Conservation (phyloP, 2,113 vertebrate species). For the Brachyhypopomus gauderio region DNA sequence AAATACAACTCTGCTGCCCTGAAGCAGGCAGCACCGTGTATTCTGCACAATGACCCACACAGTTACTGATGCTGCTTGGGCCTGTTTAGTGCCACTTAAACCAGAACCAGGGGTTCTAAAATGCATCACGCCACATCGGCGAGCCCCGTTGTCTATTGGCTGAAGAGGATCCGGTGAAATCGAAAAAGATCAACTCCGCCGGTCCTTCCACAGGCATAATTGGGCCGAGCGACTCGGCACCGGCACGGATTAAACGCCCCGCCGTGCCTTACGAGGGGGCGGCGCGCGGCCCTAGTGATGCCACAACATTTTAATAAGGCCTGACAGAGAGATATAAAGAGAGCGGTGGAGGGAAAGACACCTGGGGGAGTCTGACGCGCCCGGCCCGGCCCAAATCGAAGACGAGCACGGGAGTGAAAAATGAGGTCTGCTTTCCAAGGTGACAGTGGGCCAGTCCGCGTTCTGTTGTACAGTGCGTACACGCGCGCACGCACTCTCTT, state of each 20-base stretch:
- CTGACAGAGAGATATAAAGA: conserved; percentile 45
- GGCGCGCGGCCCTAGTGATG: conserved; percentile 15
- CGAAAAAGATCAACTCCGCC: conserved; percentile 9
- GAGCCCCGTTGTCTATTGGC: background rate
- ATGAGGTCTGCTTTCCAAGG: conserved; percentile 44
- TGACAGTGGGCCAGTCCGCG: conserved; percentile 42
- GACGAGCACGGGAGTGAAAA: conserved; percentile 44
- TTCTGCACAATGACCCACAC: background rate
- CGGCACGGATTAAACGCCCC: background rate
- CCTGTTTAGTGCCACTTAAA: conserved; percentile 35
- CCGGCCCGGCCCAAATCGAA: conserved; percentile 21
- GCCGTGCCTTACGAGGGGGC: background rate
- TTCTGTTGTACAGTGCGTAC: conserved; percentile 3
- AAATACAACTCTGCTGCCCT: conserved; percentile 18
- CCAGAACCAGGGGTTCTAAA: background rate
- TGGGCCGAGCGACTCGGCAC: background rate
- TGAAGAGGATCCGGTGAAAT: conserved; percentile 24
- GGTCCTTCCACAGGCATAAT: conserved; percentile 20
- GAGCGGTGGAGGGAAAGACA: background rate
- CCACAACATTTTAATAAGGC: conserved; percentile 46
- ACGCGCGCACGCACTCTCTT: background rate
- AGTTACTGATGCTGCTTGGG: conserved; percentile 37
- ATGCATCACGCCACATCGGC: background rate
- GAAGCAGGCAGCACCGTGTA: background rate
- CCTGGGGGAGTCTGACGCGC: conserved; percentile 15